These are phyloP conservation scores for Phyllopteryx taeniolatus DNA, from an alignment of 2,113 vertebrate genomes.

Conservation along the genomic window DNA sequence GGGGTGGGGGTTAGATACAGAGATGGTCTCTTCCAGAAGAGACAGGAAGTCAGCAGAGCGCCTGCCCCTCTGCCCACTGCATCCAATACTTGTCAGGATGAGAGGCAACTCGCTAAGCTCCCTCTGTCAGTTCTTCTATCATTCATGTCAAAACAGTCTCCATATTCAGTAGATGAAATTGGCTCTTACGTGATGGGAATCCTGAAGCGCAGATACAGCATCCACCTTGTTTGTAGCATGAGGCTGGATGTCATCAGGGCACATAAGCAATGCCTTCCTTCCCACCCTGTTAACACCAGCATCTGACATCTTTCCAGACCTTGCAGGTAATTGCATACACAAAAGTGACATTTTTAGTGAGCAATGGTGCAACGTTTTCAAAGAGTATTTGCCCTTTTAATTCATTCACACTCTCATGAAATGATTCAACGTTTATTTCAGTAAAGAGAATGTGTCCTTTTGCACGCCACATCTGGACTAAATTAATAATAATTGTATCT, in stretches of 20 bases:
- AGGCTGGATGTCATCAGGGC: conserved; percentile 37
- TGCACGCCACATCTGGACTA: too few species aligned
- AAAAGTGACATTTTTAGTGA: not conserved
- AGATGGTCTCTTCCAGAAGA: conserved; percentile 49
- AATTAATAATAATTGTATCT: too few species aligned
- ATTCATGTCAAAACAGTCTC: conserved; percentile 63
- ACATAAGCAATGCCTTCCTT: conserved; percentile 1
- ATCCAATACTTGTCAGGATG: conserved; percentile 58
- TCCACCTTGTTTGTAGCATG: conserved; percentile 35
- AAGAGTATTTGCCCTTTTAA: not conserved
- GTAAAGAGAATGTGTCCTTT: too few species aligned
- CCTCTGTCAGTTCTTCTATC: conserved; percentile 59
- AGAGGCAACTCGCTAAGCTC: conserved; percentile 58
- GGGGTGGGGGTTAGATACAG: conserved; percentile 46
- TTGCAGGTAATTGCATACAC: not conserved
- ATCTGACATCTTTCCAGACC: not conserved
- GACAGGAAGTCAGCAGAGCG: conserved; percentile 54
- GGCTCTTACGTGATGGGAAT: conserved; percentile 53
- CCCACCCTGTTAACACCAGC: not conserved
- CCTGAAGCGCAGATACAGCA: conserved; percentile 18
- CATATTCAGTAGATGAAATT: conserved; percentile 64
- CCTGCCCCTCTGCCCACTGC: conserved; percentile 56
- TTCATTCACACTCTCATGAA: not conserved
- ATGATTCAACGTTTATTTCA: too few species aligned
- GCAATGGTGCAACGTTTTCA: not conserved